Conservation (phyloP, 1,140 invertebrate species). For the Procambarus clarkii region DNA sequence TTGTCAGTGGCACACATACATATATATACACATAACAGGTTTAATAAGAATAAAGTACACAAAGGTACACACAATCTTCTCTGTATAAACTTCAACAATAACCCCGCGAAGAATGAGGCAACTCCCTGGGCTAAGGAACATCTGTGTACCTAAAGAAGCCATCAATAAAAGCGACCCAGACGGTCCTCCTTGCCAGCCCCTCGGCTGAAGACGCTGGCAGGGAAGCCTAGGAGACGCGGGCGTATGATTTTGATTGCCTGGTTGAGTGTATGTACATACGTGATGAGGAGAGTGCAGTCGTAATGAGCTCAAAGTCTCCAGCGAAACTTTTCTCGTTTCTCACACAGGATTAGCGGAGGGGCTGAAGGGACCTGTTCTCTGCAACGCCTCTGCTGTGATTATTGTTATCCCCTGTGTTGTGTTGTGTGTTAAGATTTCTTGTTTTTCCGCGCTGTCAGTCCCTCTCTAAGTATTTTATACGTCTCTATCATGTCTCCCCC, state of each 20-base stretch:
- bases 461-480: no score
- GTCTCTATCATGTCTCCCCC: no score
- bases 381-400: constrained; percentile 18
- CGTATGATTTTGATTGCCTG: constrained; percentile 66
- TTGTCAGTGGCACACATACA: no score
- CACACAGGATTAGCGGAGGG: constrained; percentile 51
- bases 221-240: not conserved
- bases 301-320: constrained; percentile 66
- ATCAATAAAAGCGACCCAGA: not conserved
- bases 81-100: not conserved
- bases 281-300: constrained; percentile 63
- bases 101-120: not conserved
- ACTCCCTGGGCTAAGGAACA: not conserved
- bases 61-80: no score
- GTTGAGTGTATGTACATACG: constrained; percentile 59
- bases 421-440: no score
- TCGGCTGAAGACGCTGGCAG: constrained; percentile 12
- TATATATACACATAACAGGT: no score
- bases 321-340: constrained; percentile 63
- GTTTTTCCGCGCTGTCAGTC: no score
- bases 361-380: constrained; percentile 18
- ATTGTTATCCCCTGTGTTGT: constrained; percentile 37
- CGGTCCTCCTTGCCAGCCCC: not conserved
- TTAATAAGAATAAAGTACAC: no score
- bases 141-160: not conserved